Evolutionary conservation across 1,140 invertebrate genomes (phyloP), one percentile per base, ranked within the genome.

Genomic region (Atopsyche davidsoni): DNA sequence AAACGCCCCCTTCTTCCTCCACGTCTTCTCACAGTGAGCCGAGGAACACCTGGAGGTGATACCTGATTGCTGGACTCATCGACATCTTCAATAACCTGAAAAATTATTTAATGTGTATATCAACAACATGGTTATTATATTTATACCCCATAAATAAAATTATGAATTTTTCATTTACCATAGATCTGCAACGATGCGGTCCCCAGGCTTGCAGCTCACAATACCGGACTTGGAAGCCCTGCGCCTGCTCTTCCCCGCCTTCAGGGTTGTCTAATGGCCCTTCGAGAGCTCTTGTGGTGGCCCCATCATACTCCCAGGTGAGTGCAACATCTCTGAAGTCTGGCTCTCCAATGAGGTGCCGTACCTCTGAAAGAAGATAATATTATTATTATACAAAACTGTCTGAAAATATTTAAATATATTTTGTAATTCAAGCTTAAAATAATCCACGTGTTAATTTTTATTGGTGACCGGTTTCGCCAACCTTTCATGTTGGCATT

Each of bases 201-300:
- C 84, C 84, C 80, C 81, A 86, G 11, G 79, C 75, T 64, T 86
- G 84, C 49, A 86, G 64, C 65, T 86, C 85, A 63, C 85, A 87
- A 64, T 85, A 86, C 57, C 79, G 75, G 13, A 87, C 75, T 62
- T 79, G 77, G 66, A 85, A 85, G 19, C 64, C 64, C 49, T 64
- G 53, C 60, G 68, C 24, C 65, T 41, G 4, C 69, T 49, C 51
- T 68, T 69, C 25, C 21, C 10, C 19, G 23, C 51, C 68, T 69
- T 21, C 21, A 10, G 13, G 23, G 2, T 18, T 23, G 4, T 46
- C 51, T 21, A 24, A n/a, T 13, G 59, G 64, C 18, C 51, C 59
- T 43, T 63, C 65, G 63, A 21, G 56, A 61, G 32, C 59, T 59
- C 6, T 65, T 64, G 6, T 39, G 7, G 31, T 40, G 47, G 18